Conservation (phyloP, 2,888 invertebrate species). For the Herminia tarsipennalis region DNA sequence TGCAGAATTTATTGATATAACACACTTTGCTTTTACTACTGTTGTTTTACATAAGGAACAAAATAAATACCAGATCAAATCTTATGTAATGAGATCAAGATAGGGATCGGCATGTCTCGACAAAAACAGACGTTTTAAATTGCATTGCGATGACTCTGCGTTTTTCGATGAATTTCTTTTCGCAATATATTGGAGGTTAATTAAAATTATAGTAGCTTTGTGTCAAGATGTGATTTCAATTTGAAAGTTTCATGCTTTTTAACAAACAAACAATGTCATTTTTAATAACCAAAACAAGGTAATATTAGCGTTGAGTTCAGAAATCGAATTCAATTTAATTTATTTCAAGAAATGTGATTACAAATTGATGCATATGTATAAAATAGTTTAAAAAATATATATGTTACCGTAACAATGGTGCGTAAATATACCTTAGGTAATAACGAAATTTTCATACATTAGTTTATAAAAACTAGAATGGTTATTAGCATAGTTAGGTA, state of each 20-base stretch:
- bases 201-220: constrained; percentile 39
- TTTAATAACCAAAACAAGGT: too few species aligned
- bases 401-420: too few species aligned
- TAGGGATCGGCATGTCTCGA: constrained; percentile 60
- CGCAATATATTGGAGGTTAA: constrained; percentile 62
- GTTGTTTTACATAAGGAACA: constrained; percentile 22
- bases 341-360: too few species aligned
- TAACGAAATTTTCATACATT: too few species aligned
- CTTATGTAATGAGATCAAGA: constrained; percentile 66
- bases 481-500: too few species aligned
- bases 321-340: too few species aligned
- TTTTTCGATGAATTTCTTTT: constrained; percentile 61
- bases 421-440: too few species aligned
- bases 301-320: too few species aligned
- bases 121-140: constrained; percentile 70
- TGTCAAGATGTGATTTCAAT: constrained; percentile 5
- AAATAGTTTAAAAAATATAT: too few species aligned
- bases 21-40: constrained; percentile 23
- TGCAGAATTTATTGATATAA: constrained; percentile 17
- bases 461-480: too few species aligned
- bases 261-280: background rate
- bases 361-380: too few species aligned
- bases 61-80: constrained; percentile 40
- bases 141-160: constrained; percentile 69
- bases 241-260: background rate